Evolutionary conservation across 2,888 invertebrate species (phyloP).

Genomic region (Microchrysa polita): DNA sequence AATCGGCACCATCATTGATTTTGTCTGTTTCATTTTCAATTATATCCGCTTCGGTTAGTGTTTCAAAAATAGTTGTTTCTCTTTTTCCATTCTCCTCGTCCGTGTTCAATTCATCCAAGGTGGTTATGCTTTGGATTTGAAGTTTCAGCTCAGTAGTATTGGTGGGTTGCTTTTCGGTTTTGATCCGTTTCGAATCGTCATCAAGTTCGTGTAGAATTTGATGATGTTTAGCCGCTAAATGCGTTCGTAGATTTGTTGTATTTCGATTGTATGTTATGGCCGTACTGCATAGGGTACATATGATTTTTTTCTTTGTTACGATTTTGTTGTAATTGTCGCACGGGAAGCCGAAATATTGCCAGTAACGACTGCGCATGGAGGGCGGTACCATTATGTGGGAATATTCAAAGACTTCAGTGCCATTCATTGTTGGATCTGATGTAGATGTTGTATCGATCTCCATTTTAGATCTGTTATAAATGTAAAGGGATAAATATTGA

Average conservation of each 20-base stretch:
- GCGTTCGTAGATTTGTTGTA: slow-evolving; percentile 61
- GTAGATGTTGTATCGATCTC: slow-evolving; percentile 5
- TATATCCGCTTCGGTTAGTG: slow-evolving; percentile 22
- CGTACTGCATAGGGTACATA: slow-evolving; percentile 61
- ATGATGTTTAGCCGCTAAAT: slow-evolving; percentile 56
- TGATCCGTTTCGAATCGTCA: slow-evolving; percentile 46
- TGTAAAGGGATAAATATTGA: no score
- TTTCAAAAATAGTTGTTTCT: slow-evolving; percentile 24
- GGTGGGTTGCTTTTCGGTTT: background rate
- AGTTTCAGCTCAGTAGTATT: slow-evolving; percentile 5
- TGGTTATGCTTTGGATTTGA: background rate
- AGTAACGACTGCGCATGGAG: slow-evolving; percentile 62
- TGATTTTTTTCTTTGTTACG: slow-evolving; percentile 62
- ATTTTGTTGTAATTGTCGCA: slow-evolving; percentile 60
- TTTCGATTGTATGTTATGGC: slow-evolving; percentile 62
- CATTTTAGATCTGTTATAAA: slow-evolving; percentile 5
- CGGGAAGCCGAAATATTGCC: slow-evolving; percentile 64
- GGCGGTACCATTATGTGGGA: slow-evolving; percentile 45
- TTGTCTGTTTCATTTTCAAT: slow-evolving; percentile 9
- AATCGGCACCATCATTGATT: background rate
- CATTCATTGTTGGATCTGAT: background rate
- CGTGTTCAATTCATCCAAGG: background rate
- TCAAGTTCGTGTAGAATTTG: slow-evolving; percentile 53
- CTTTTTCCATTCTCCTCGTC: background rate
- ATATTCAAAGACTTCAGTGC: slow-evolving; percentile 30